These are phyloP conservation scores for Montipora capitata DNA, from an alignment of 92 coral and sea anemone genomes.

Conservation along the genomic window DNA sequence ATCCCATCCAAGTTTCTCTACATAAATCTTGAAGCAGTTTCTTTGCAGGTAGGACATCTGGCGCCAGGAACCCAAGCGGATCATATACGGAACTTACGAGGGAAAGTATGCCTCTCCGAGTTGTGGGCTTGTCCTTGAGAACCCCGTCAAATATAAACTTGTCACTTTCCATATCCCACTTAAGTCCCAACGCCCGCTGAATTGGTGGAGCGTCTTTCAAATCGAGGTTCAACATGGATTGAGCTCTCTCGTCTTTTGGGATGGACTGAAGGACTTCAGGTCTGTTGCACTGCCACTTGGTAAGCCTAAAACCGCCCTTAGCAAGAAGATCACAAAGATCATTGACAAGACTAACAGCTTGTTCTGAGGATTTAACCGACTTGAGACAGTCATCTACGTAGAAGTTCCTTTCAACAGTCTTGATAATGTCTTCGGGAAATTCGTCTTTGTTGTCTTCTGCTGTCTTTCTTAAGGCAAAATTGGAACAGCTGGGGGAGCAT, in stretches of 20 bases:
- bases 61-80: conserved; percentile 3
- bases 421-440: background rate
- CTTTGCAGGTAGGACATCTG: conserved; percentile 8
- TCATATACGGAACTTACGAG: conserved; percentile 10
- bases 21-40: background rate
- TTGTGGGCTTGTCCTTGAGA: background rate
- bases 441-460: background rate
- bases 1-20: no score
- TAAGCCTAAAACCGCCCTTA: background rate
- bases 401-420: background rate
- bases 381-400: background rate
- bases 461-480: background rate
- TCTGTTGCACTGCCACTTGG: background rate
- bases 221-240: conserved; percentile 3
- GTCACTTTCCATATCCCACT: conserved; percentile 6
- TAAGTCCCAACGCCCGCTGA: background rate
- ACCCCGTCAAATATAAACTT: background rate
- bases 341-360: background rate
- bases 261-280: background rate
- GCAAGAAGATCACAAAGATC: background rate
- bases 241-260: background rate
- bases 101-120: background rate
- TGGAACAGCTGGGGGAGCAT: background rate
- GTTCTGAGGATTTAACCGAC: background rate
- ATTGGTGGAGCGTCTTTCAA: background rate